Percentiles rank a stretch among this genome's conserved stretches.
Evolutionary conservation across 2,797 vertebrate species (phyloP).

Genomic region (Tolypeutes matacus): DNA sequence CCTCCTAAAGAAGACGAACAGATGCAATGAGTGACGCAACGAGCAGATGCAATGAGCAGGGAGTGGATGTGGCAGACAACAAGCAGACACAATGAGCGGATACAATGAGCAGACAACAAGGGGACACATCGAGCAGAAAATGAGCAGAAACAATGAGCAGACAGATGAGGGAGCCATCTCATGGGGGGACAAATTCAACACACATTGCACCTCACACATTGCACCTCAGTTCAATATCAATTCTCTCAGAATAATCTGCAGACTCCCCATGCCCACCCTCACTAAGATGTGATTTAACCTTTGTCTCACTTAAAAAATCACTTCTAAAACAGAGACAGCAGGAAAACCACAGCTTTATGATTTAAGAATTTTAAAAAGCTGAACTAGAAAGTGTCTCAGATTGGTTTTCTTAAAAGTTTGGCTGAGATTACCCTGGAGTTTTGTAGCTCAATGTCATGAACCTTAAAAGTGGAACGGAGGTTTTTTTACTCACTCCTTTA

Average conservation of each 20-base stretch:
- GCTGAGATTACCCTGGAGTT: not conserved
- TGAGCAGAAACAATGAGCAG: no score
- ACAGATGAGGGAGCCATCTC: no score
- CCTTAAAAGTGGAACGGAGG: not conserved
- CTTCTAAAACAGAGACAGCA: not conserved
- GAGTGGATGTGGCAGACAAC: no score
- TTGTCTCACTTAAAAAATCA: not conserved
- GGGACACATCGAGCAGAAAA: no score
- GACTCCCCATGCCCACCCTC: no score
- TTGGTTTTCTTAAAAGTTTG: constrained; percentile 13
- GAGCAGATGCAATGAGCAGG: no score
- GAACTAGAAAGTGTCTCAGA: not conserved
- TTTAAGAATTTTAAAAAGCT: constrained; percentile 20
- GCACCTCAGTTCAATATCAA: not conserved
- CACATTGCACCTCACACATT: not conserved
- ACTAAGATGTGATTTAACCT: not conserved
- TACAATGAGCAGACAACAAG: no score
- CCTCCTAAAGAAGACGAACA: no score
- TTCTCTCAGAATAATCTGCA: constrained; percentile 2
- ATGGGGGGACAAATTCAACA: no score
- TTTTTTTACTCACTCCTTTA: not conserved
- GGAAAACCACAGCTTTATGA: not conserved
- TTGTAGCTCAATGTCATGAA: not conserved
- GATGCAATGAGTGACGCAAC: no score
- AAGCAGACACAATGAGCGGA: no score